Base-by-base conservation (phyloP, 1,140 invertebrate species). In the Meloidogyne floridensis region DNA sequence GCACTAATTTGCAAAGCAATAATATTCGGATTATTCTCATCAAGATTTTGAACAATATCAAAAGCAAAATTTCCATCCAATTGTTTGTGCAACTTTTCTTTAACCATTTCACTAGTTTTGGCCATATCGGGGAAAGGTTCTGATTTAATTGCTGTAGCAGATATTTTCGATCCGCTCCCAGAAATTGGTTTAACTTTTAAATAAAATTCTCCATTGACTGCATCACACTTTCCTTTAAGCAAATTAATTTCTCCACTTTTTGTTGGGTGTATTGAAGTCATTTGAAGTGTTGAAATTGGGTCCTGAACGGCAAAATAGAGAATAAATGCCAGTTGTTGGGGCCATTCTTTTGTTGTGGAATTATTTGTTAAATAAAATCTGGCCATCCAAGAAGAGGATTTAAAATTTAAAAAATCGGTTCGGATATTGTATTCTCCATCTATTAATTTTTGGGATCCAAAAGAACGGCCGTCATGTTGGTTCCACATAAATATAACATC, bases 401-500 rank as follows among this genome's bases (percentile, higher is more conserved):
- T 69, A 51, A 54, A 93, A 69, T 97, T 98, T 0, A 98, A 93
- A 91, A 97, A 98, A 3, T 94, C 94, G 0, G 96, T 98, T 83
- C 92, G 93, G 3, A 98, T 90, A 51, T 92, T 92, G 79, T 94
- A 93, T 9, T 93, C 93, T 15, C 93, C 92, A 89, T 99, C 96
- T 10, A 93, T 90, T 79, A 98, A 95, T 86, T 94, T 93, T 91
- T 99, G 97, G 69, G 94, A 91, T 2, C 97, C 97, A 92, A 98
- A 98, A 73, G 93, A 94, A 43, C 92, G 92, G 0, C 96, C 96
- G 91, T 99, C 96, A 90, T 98, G 96, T 84, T 94, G 93, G 2
- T 93, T 90, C 97, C 97, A 99, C 0, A 94, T 94, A 90, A 93
- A 95, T 75, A 94, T 91, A 43, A 98, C 91, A 84, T 93, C 92